phyloP scores from a whole-genome alignment of 2,113 vertebrate genomes.

The Podilymbus podiceps region DNA sequence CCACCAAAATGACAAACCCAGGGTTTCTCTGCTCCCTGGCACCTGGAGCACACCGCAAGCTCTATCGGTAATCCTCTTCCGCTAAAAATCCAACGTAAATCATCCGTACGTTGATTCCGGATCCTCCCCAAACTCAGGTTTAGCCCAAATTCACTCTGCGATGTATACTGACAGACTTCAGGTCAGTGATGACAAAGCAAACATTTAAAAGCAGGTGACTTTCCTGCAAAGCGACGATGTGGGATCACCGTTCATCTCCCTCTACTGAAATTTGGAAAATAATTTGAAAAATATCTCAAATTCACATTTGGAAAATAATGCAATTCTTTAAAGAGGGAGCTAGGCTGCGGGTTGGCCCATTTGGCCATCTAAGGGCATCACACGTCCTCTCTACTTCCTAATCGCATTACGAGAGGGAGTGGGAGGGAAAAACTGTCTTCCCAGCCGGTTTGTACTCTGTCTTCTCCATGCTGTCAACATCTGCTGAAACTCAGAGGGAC shows the following conservation, averaged over 20 bases:
- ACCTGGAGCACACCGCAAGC: not conserved
- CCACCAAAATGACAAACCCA: not conserved
- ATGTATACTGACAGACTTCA: not conserved
- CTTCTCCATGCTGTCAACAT: not conserved
- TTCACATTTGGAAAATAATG: not conserved
- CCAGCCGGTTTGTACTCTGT: not conserved
- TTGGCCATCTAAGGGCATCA: not conserved
- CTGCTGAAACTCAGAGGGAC: not conserved
- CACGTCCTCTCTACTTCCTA: not conserved
- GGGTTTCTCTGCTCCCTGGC: not conserved
- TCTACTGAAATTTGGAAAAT: not conserved
- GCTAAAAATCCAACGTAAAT: not conserved
- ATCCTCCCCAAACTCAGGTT: not conserved
- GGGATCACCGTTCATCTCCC: not conserved
- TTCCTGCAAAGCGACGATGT: accelerated
- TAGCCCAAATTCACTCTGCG: not conserved
- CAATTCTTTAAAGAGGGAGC: not conserved
- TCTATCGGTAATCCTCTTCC: not conserved
- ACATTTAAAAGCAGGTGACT: not conserved
- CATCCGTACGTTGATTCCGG: accelerated
- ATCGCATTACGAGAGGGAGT: not conserved
- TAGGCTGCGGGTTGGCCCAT: not conserved
- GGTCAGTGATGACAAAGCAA: not conserved
- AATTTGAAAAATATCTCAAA: not conserved
- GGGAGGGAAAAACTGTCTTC: not conserved